Percentiles rank a stretch among this genome's conserved stretches.
Conservation (phyloP, 2,113 vertebrate species). For the Tiliqua scincoides region DNA sequence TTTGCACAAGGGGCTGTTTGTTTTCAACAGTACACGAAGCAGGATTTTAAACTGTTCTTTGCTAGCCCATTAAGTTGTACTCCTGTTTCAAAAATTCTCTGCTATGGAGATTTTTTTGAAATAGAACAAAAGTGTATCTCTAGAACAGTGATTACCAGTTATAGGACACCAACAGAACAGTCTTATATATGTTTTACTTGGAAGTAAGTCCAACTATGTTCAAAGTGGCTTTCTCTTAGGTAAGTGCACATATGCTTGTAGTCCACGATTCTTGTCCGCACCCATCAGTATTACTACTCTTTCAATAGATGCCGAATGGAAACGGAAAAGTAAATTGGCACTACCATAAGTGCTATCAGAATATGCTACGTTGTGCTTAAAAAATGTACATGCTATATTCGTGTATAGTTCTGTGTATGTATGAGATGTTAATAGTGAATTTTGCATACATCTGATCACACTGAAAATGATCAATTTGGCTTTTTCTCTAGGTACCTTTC, state of each 20-base stretch:
- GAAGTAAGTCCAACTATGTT: no score
- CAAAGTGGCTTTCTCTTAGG: no score
- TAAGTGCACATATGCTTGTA: no score
- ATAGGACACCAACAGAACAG: no score
- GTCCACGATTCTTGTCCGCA: not conserved
- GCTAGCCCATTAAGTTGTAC: not conserved
- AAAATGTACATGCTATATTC: not conserved
- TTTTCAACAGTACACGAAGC: no score
- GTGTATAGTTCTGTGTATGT: not conserved
- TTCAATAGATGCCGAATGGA: not conserved
- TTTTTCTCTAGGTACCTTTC: constrained; percentile 89
- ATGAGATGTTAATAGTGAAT: not conserved
- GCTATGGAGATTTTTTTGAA: no score
- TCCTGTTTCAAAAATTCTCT: not conserved
- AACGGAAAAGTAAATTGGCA: not conserved
- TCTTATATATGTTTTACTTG: no score
- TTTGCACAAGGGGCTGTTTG: not conserved
- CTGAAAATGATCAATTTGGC: constrained; percentile 29
- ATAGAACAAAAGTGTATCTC: no score
- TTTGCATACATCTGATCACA: not conserved
- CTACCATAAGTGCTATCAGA: not conserved
- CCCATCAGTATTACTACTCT: not conserved
- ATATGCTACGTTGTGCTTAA: not conserved
- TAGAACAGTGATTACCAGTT: no score
- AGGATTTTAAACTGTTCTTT: no score